These are phyloP conservation scores for Pheucticus melanocephalus DNA, from an alignment of 2,113 vertebrate genomes.

Conservation along the genomic window DNA sequence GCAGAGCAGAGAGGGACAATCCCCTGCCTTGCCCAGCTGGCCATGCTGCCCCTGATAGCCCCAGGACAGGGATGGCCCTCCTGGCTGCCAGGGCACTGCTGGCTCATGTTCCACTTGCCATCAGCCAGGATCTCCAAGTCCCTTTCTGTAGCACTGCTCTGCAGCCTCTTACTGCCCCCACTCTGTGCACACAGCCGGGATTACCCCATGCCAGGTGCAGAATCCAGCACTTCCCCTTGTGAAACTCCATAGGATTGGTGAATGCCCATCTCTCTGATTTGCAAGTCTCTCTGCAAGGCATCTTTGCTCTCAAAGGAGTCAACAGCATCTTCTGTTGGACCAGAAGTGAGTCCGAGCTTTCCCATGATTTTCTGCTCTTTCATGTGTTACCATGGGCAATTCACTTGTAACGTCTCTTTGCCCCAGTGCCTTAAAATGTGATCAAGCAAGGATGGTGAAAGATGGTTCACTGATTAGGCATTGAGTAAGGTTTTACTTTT, in stretches of 20 bases:
- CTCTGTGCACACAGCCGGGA: not conserved
- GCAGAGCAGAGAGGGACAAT: not conserved
- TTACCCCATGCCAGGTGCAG: not conserved
- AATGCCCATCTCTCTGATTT: not conserved
- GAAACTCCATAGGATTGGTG: accelerated
- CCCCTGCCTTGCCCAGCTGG: not conserved
- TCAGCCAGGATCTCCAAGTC: accelerated
- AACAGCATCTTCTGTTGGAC: not conserved
- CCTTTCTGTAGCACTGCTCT: accelerated
- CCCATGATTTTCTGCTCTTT: not conserved
- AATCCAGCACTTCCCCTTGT: not conserved
- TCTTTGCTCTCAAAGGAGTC: not conserved
- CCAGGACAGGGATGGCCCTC: accelerated
- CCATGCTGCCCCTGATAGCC: accelerated
- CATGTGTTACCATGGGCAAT: not conserved
- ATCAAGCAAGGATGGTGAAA: not conserved
- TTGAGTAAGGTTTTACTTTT: not conserved
- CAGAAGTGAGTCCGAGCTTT: not conserved
- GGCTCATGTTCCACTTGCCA: accelerated
- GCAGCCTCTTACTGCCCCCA: not conserved
- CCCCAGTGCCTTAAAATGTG: not conserved
- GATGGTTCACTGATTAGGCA: not conserved
- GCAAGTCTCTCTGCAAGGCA: not conserved
- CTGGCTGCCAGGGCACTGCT: not conserved
- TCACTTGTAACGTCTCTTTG: not conserved